Conservation (phyloP, 1,140 invertebrate genomes). For the Himalopsyche phryganea region DNA sequence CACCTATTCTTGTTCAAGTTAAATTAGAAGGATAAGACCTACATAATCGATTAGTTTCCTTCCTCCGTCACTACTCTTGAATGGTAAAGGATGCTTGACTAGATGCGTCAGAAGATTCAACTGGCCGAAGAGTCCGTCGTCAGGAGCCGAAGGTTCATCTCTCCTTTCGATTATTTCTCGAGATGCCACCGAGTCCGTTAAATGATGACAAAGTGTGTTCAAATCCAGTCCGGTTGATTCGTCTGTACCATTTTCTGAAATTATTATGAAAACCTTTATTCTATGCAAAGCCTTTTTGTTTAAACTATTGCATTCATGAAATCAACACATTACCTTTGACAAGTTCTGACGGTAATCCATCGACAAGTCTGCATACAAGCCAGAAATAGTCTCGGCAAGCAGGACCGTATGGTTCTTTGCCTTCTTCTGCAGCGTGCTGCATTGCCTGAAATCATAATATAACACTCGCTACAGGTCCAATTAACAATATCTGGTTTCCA, state of each 20-base stretch:
- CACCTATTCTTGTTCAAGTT: too few species aligned
- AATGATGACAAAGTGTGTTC: slow-evolving; percentile 68
- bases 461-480: neutral
- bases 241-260: slow-evolving; percentile 45
- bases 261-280: slow-evolving; percentile 4
- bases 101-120: slow-evolving; percentile 81
- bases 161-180: slow-evolving; percentile 80
- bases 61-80: slow-evolving; percentile 77
- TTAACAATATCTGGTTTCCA: too few species aligned
- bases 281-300: too few species aligned
- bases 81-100: slow-evolving; percentile 82
- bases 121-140: slow-evolving; percentile 87
- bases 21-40: too few species aligned
- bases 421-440: slow-evolving; percentile 66
- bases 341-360: slow-evolving; percentile 75
- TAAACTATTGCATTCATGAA: too few species aligned
- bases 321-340: slow-evolving; percentile 71
- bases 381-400: slow-evolving; percentile 93
- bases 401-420: slow-evolving; percentile 88
- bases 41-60: slow-evolving; percentile 67
- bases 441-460: slow-evolving; percentile 40
- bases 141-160: slow-evolving; percentile 73
- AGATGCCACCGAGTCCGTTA: slow-evolving; percentile 69
- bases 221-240: slow-evolving; percentile 50
- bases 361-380: slow-evolving; percentile 82